A percentile compares a stretch with the other conserved stretches of the same genome.
Conservation (phyloP, 2,888 invertebrate species). For the Hartigia nigra region DNA sequence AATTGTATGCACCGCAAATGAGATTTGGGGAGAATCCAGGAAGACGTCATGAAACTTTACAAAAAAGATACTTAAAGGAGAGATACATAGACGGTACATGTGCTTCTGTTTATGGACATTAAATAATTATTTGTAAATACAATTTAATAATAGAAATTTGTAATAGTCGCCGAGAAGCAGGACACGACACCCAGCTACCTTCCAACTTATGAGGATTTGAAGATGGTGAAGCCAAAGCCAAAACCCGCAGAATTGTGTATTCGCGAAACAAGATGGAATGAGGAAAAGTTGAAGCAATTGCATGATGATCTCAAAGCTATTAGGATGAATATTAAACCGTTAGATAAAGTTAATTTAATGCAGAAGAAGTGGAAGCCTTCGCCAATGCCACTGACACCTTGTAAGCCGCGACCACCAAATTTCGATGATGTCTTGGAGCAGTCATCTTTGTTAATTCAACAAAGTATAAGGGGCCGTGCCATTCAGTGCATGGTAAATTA, state of each 20-base stretch:
- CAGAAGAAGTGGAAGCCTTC: slow-evolving; percentile 38
- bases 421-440: slow-evolving; percentile 67
- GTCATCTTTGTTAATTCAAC: slow-evolving; percentile 73
- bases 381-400: slow-evolving; percentile 24
- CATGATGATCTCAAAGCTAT: slow-evolving; percentile 72
- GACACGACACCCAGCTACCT: slow-evolving; percentile 69
- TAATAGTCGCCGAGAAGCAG: slow-evolving; percentile 66
- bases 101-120: slow-evolving; percentile 2
- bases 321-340: slow-evolving; percentile 35
- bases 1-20: slow-evolving; percentile 73
- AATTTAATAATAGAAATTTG: neutral
- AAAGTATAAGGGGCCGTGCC: slow-evolving; percentile 77
- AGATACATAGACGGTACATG: slow-evolving; percentile 34
- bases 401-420: neutral
- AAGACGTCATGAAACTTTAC: slow-evolving; percentile 68
- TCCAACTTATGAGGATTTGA: slow-evolving; percentile 66
- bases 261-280: slow-evolving; percentile 75
- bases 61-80: slow-evolving; percentile 34
- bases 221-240: slow-evolving; percentile 58
- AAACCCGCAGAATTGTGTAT: slow-evolving; percentile 67
- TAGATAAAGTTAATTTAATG: slow-evolving; percentile 32
- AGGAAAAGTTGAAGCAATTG: slow-evolving; percentile 71
- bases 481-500: slow-evolving; percentile 75
- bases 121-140: slow-evolving; percentile 8
- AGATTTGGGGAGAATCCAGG: slow-evolving; percentile 76